Evolutionary conservation across 2,888 invertebrate species (phyloP), one percentile per base, ranked within the genome.

Genomic region (Thereva unica): DNA sequence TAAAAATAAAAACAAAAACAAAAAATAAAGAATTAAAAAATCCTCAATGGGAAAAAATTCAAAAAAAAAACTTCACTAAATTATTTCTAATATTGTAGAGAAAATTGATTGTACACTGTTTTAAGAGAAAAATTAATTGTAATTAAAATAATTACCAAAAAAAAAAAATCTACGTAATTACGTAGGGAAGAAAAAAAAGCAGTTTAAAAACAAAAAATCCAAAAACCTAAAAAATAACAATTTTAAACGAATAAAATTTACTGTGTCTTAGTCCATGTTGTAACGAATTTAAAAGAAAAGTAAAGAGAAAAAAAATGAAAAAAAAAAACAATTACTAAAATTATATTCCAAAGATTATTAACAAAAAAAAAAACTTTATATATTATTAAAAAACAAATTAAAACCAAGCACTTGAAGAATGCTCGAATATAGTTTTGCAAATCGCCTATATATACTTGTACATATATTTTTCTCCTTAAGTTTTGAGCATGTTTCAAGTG

Each of bases 201-300:
- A 34, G 10, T 64, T 53, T 64, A 64, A 64, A 64, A 50, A n/a
- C n/a, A 64, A 9, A 52, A 53, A 64, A 53, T 42, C 41, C 23
- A 64, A 34, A 10, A 45, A 9, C 9, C 5, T 10, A 9, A 44
- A 9, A 44, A 8, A 5, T 44, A 9, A 44, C 52, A 52, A 64
- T 41, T 50, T 52, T 41, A 52, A 64, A 52, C 63, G 52, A 64
- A 64, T 59, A 10, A 50, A 52, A 64, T 78, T 79, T 78, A 78
- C 78, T 79, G 80, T 80, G 80, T 80, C 80, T 80, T 80, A 80
- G 79, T 80, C 80, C 79, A 78, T 77, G 72, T 79, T 78, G 79
- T 78, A 80, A 78, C 80, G 80, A 80, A 80, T 80, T 77, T 77
- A 76, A 76, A 61, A 47, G 42, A 47, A 52, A 75, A 70, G 23